These are phyloP conservation scores for Petrophora chlorosata DNA, from an alignment of 2,888 invertebrate genomes.

Conservation along the genomic window DNA sequence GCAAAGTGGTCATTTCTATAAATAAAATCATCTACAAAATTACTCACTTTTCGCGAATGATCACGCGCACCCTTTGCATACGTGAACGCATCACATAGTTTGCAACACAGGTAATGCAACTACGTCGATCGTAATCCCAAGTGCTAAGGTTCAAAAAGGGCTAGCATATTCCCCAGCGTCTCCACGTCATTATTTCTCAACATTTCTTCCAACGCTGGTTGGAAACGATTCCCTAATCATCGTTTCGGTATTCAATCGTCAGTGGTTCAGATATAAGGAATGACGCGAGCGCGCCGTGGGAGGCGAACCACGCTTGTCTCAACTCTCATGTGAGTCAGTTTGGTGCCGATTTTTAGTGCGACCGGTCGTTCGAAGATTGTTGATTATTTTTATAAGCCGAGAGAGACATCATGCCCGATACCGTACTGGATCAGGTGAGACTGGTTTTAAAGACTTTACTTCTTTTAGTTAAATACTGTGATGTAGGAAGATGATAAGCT, in stretches of 20 bases:
- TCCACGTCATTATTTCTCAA: constrained; percentile 28
- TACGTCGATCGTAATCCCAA: too few species aligned
- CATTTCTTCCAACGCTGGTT: constrained; percentile 51
- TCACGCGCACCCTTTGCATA: neutral
- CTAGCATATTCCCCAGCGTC: constrained; percentile 3
- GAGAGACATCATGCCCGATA: neutral
- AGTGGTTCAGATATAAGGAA: constrained; percentile 40
- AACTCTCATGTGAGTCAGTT: constrained; percentile 48
- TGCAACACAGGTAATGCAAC: neutral
- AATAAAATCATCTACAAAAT: too few species aligned
- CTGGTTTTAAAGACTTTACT: too few species aligned
- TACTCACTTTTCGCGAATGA: too few species aligned
- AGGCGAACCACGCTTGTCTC: too few species aligned
- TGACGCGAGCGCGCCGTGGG: constrained; percentile 42
- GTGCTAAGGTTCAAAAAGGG: neutral
- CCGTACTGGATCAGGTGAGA: neutral
- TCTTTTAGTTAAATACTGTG: too few species aligned
- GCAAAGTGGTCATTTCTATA: neutral
- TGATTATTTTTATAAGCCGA: neutral
- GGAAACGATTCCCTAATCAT: constrained; percentile 41
- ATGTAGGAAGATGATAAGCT: too few species aligned
- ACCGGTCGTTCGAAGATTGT: constrained; percentile 33
- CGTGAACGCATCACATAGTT: neutral
- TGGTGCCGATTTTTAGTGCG: constrained; percentile 45
- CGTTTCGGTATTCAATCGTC: constrained; percentile 39